Evolutionary conservation across 2,888 invertebrate species (phyloP).

Genomic region (Antheraea yamamai): DNA sequence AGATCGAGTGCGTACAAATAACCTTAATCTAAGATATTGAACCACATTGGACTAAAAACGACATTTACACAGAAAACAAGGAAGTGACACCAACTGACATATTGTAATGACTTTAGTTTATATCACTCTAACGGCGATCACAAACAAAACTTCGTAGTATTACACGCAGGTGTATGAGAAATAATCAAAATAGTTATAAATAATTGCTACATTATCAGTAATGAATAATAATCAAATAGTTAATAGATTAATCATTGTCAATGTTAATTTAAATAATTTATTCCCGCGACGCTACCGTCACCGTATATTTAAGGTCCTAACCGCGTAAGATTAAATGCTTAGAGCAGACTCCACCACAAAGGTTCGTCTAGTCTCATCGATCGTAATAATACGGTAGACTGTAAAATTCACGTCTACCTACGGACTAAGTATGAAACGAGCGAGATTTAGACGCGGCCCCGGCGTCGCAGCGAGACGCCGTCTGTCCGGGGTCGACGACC

Average conservation of each 20-base stretch:
- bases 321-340: constrained; percentile 10
- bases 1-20: too few relatives aligned
- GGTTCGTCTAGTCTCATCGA: constrained; percentile 32
- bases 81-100: too few relatives aligned
- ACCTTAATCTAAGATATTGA: too few relatives aligned
- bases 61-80: too few relatives aligned
- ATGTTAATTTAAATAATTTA: background rate
- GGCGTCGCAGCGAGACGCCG: background rate
- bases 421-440: constrained; percentile 3
- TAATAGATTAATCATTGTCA: background rate
- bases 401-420: constrained; percentile 37
- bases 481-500: constrained; percentile 12
- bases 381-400: constrained; percentile 38
- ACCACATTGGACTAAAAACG: too few relatives aligned
- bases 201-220: too few relatives aligned
- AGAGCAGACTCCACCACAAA: constrained; percentile 24
- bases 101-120: too few relatives aligned
- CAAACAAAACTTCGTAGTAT: too few relatives aligned
- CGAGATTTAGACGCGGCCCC: constrained; percentile 11
- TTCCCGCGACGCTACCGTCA: background rate
- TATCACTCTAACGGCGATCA: too few relatives aligned
- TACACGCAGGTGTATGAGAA: too few relatives aligned
- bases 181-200: background rate
- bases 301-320: background rate
- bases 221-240: background rate